Evolutionary conservation across 2,888 invertebrate species (phyloP).

Genomic region (Pyrochroa serraticornis): DNA sequence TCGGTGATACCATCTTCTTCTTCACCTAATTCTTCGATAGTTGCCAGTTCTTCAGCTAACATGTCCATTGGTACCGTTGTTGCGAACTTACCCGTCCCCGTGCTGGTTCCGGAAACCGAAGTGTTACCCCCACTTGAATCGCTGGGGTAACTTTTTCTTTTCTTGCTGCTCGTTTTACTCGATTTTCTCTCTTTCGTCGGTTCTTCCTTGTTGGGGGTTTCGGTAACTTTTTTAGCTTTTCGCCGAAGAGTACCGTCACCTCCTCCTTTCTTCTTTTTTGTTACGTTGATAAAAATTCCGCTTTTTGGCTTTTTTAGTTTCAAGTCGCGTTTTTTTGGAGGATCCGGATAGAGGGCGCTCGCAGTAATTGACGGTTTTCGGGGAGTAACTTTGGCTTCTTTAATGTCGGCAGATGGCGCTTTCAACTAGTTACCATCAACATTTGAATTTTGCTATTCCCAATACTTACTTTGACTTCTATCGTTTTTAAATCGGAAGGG

Average conservation of each 20-base stretch:
- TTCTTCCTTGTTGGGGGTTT: too few species aligned
- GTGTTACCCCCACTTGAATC: slow-evolving; percentile 3
- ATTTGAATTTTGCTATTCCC: neutral
- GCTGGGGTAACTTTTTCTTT: slow-evolving; percentile 3
- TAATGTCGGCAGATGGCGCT: slow-evolving; percentile 51
- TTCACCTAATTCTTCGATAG: slow-evolving; percentile 33
- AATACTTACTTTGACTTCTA: slow-evolving; percentile 33
- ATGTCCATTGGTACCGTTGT: slow-evolving; percentile 14
- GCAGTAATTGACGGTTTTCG: slow-evolving; percentile 45
- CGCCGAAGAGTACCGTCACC: neutral
- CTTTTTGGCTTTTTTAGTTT: slow-evolving; percentile 51
- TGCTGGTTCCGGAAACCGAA: slow-evolving; percentile 1
- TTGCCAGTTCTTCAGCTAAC: slow-evolving; percentile 10
- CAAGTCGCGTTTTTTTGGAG: slow-evolving; percentile 44
- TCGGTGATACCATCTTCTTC: slow-evolving; percentile 29
- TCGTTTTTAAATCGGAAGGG: slow-evolving; percentile 38
- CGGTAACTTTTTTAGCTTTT: slow-evolving; percentile 3
- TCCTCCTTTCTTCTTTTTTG: slow-evolving; percentile 6
- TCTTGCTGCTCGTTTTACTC: slow-evolving; percentile 21
- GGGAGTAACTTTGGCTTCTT: slow-evolving; percentile 48
- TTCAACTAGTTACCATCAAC: slow-evolving; percentile 38
- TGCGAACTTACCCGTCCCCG: neutral
- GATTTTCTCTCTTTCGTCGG: slow-evolving; percentile 3
- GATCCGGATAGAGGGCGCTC: slow-evolving; percentile 46
- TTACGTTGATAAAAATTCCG: slow-evolving; percentile 52